A percentile compares a stretch with the other conserved stretches of the same genome.
Evolutionary conservation across 2,113 vertebrate genomes (phyloP).

Genomic region (Scatophagus argus): DNA sequence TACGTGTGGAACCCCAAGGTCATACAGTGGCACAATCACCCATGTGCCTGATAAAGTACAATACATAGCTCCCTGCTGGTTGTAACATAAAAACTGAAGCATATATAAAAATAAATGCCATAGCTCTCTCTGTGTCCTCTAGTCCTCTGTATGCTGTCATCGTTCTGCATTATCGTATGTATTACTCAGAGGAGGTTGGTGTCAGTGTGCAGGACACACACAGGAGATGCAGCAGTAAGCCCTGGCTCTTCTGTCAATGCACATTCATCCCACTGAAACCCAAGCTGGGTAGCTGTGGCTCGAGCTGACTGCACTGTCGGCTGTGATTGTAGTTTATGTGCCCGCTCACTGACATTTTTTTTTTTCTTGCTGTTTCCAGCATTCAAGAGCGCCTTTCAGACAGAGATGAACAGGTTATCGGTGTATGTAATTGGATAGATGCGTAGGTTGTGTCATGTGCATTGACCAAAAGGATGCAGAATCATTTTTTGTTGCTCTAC

Average conservation of each 20-base stretch:
- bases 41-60: no score
- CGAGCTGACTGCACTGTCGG: not conserved
- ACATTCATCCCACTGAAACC: constrained; percentile 5
- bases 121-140: constrained; percentile 6
- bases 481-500: not conserved
- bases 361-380: not conserved
- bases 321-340: not conserved
- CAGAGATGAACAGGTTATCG: constrained; percentile 1
- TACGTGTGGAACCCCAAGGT: constrained; percentile 17
- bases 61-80: not conserved
- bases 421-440: constrained; percentile 15
- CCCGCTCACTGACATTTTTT: not conserved
- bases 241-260: constrained; percentile 18
- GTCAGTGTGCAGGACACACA: constrained; percentile 23
- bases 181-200: constrained; percentile 28
- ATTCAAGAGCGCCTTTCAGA: constrained; percentile 1
- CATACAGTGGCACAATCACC: not conserved
- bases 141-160: constrained; percentile 1
- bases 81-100: not conserved
- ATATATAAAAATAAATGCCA: not conserved
- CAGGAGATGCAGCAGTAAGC: constrained; percentile 26
- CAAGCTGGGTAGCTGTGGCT: constrained; percentile 13
- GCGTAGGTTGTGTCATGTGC: not conserved
- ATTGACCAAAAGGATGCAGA: constrained; percentile 1
- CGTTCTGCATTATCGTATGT: not conserved